These are phyloP conservation scores for Unio delphinus DNA, from an alignment of 2,888 invertebrate genomes.

Conservation along the genomic window DNA sequence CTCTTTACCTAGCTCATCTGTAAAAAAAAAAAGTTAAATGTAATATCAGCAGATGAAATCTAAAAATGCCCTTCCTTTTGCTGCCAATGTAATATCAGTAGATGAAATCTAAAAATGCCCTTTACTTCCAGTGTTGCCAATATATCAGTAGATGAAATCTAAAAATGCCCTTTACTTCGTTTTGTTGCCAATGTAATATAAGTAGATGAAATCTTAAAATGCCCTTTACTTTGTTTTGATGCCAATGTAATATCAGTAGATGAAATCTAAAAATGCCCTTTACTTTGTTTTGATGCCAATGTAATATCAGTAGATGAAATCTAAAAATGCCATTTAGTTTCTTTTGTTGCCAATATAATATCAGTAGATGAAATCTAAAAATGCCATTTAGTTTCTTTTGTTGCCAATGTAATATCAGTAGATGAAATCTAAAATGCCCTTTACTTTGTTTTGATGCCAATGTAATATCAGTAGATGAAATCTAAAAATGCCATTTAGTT, in stretches of 20 bases:
- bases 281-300: too few relatives aligned
- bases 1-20: constrained; percentile 84
- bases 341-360: too few relatives aligned
- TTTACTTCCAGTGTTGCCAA: not conserved
- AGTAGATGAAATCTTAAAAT: not conserved
- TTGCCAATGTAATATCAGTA: not conserved
- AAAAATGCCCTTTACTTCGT: not conserved
- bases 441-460: not conserved
- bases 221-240: too few relatives aligned
- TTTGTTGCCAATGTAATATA: not conserved
- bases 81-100: not conserved
- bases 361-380: too few relatives aligned
- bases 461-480: not conserved
- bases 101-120: not conserved
- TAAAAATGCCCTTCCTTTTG: not conserved
- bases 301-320: too few relatives aligned
- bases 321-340: too few relatives aligned
- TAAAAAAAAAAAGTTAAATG: constrained; percentile 7
- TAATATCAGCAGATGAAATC: not conserved
- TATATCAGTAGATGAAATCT: not conserved
- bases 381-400: too few relatives aligned
- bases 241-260: too few relatives aligned
- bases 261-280: too few relatives aligned
- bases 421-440: not conserved
- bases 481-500: not conserved